Evolutionary conservation across 1,140 invertebrate genomes (phyloP).

Genomic region (Cotesia typhae): DNA sequence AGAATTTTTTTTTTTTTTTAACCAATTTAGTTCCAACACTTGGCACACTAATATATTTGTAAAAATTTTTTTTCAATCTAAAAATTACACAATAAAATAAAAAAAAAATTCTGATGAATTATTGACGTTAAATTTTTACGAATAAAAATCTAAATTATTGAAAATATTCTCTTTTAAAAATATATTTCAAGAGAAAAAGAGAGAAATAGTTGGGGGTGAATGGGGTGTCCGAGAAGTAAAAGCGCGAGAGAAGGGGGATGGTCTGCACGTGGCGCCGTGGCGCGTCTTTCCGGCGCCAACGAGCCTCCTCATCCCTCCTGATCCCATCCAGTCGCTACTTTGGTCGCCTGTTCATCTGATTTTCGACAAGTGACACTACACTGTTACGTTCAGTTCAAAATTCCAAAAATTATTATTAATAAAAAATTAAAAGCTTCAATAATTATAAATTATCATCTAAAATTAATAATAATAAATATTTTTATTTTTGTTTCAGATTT

Average conservation of each 20-base stretch:
- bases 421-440: too few species aligned
- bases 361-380: background rate
- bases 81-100: background rate
- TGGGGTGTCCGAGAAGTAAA: slow-evolving; percentile 33
- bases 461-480: too few species aligned
- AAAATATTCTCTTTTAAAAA: slow-evolving; percentile 5
- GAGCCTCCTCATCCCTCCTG: slow-evolving; percentile 41
- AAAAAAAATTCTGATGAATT: too few species aligned
- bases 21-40: too few species aligned
- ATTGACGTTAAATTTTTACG: too few species aligned
- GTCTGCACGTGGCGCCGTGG: slow-evolving; percentile 62
- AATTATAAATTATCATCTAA: too few species aligned
- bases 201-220: slow-evolving; percentile 24
- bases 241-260: slow-evolving; percentile 49
- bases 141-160: background rate
- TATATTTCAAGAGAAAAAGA: slow-evolving; percentile 42
- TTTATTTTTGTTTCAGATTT: too few species aligned
- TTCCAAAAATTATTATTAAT: too few species aligned
- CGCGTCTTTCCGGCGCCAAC: slow-evolving; percentile 61
- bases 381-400: background rate
- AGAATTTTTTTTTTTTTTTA: too few species aligned
- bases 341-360: background rate
- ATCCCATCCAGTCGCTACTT: background rate
- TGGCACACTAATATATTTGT: too few species aligned
- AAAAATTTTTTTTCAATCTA: background rate